phyloP scores from a whole-genome alignment of 1,140 invertebrate species.

The Euschistus heros region DNA sequence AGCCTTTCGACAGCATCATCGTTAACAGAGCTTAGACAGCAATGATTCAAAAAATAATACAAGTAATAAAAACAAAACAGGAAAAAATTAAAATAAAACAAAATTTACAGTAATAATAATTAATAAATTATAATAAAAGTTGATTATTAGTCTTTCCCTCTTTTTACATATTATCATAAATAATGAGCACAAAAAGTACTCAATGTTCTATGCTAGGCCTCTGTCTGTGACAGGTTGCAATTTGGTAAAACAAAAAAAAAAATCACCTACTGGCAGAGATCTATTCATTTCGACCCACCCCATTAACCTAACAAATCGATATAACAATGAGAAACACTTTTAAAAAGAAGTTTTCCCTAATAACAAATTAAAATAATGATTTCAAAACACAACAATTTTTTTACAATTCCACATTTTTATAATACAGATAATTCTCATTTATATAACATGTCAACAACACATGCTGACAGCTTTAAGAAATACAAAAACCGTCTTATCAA shows the following conservation, averaged over 20 bases:
- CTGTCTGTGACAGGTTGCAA: conserved; percentile 8
- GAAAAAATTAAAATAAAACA: background rate
- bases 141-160: background rate
- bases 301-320: conserved; percentile 1
- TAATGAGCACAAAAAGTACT: background rate
- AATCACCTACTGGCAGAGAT: conserved; percentile 5
- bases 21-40: background rate
- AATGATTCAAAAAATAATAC: background rate
- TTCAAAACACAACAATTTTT: conserved; percentile 17
- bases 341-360: conserved; percentile 3
- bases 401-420: background rate
- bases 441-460: background rate
- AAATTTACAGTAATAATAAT: background rate
- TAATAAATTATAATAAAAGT: background rate
- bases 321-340: conserved; percentile 10
- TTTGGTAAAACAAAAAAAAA: conserved; percentile 14
- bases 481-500: conserved; percentile 9
- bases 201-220: conserved; percentile 1
- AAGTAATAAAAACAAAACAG: background rate
- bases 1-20: background rate
- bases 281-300: conserved; percentile 1
- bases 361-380: conserved; percentile 14
- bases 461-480: background rate
- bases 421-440: background rate
- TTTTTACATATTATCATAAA: background rate